Conservation (phyloP, 1,140 invertebrate species). For the Eriosoma lanigerum region DNA sequence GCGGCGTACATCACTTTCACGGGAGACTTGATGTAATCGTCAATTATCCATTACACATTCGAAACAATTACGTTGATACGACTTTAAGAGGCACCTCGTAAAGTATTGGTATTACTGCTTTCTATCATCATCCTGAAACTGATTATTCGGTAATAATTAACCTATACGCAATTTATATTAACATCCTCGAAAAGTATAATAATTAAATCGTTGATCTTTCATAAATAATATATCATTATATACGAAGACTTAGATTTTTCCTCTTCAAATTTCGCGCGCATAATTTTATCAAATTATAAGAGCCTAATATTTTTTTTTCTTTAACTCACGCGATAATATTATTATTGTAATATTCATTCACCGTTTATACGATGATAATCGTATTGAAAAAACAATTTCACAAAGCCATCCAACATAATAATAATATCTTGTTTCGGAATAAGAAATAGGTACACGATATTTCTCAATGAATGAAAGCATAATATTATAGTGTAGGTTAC, state of each 20-base stretch:
- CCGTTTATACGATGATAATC: not conserved
- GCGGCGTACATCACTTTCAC: slow-evolving; percentile 44
- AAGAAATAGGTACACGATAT: not conserved
- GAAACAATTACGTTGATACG: not conserved
- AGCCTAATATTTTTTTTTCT: too few species aligned
- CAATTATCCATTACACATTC: slow-evolving; percentile 30
- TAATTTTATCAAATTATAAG: too few species aligned
- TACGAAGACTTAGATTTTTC: too few species aligned
- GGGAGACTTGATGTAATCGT: slow-evolving; percentile 42
- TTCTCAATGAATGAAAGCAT: too few species aligned
- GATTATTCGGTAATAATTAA: not conserved
- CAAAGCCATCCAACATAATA: not conserved
- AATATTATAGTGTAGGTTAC: too few species aligned
- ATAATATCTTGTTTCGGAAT: not conserved
- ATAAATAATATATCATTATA: too few species aligned
- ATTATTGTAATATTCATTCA: too few species aligned
- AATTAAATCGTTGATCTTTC: too few species aligned
- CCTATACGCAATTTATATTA: not conserved
- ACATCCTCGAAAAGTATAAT: too few species aligned
- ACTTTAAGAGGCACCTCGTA: not conserved
- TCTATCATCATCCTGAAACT: not conserved
- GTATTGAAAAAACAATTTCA: not conserved
- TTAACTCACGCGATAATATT: too few species aligned
- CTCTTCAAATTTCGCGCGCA: too few species aligned
- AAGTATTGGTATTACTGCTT: not conserved